Evolutionary conservation across 2,797 vertebrate species (phyloP).

Genomic region (Microctenopoma steveboyesi): DNA sequence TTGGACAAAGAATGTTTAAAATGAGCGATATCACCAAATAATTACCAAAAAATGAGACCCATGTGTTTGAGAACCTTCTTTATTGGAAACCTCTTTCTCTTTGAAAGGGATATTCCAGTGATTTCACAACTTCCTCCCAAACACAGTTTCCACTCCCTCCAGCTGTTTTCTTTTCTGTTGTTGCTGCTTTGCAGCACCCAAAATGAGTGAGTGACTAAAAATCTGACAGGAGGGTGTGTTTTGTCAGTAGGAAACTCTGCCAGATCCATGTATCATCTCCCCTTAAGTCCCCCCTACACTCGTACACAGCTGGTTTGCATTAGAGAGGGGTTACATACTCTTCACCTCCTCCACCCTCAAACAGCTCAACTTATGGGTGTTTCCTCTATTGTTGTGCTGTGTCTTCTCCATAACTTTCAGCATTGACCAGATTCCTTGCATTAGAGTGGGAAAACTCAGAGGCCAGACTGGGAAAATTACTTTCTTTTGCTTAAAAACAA

Average conservation of each 20-base stretch:
- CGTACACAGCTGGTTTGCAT: conserved; percentile 80
- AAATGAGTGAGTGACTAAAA: conserved; percentile 32
- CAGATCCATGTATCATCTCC: conserved; percentile 61
- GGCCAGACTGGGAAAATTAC: conserved; percentile 30
- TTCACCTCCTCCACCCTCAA: conserved; percentile 82
- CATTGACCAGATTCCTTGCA: conserved; percentile 75
- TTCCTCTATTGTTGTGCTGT: conserved; percentile 80
- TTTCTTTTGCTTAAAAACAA: conserved; percentile 44
- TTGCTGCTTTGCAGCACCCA: conserved; percentile 32
- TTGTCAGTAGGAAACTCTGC: conserved; percentile 69
- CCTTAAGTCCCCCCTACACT: conserved; percentile 44
- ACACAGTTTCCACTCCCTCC: conserved; percentile 47
- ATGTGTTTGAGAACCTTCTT: not conserved
- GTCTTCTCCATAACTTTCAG: conserved; percentile 75
- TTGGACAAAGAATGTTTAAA: no score
- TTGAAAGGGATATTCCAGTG: conserved; percentile 66
- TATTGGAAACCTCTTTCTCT: conserved; percentile 35
- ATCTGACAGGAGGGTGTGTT: conserved; percentile 60
- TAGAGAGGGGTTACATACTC: conserved; percentile 79
- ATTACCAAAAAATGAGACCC: no score
- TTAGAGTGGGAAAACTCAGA: conserved; percentile 52
- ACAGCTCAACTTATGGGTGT: conserved; percentile 81
- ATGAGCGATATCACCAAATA: no score
- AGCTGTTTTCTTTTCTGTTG: conserved; percentile 52
- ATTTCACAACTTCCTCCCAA: conserved; percentile 60